Evolutionary conservation across 1,140 invertebrate genomes (phyloP).

Genomic region (Drosophila saltans): DNA sequence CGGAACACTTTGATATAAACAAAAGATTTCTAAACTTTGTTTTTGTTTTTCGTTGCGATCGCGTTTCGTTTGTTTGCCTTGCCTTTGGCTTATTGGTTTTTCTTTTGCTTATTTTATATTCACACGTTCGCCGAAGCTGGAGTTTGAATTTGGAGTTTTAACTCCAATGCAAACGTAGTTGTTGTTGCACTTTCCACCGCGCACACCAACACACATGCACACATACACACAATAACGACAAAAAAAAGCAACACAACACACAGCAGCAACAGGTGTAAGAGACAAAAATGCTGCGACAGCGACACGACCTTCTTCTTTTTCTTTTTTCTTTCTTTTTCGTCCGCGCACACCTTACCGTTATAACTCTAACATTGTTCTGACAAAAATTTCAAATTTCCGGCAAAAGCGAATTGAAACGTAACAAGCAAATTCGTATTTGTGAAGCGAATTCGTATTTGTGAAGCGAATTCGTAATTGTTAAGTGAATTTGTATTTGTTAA

Average conservation of each 20-base stretch:
- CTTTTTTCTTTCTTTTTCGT: slow-evolving; percentile 17
- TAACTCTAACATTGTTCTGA: slow-evolving; percentile 10
- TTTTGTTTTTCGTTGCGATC: background rate
- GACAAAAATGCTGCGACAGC: background rate
- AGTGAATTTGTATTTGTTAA: no score
- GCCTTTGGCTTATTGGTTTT: background rate
- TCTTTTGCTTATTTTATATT: background rate
- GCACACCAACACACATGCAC: background rate
- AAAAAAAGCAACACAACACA: slow-evolving; percentile 3
- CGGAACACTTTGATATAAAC: background rate
- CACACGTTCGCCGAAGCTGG: slow-evolving; percentile 6
- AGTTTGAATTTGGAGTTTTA: background rate
- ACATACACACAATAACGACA: slow-evolving; percentile 1
- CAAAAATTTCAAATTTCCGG: no score
- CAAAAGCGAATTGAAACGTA: no score
- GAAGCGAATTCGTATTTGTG: no score
- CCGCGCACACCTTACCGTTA: slow-evolving; percentile 51
- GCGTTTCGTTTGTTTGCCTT: slow-evolving; percentile 5
- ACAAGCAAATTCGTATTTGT: no score
- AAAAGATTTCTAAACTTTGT: slow-evolving; percentile 4
- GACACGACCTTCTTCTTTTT: background rate
- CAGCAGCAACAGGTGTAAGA: slow-evolving; percentile 5
- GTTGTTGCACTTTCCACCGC: slow-evolving; percentile 8
- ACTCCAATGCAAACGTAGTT: background rate
- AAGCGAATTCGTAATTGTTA: no score